Conservation (phyloP, 2,113 vertebrate genomes). For the Callospermophilus lateralis region DNA sequence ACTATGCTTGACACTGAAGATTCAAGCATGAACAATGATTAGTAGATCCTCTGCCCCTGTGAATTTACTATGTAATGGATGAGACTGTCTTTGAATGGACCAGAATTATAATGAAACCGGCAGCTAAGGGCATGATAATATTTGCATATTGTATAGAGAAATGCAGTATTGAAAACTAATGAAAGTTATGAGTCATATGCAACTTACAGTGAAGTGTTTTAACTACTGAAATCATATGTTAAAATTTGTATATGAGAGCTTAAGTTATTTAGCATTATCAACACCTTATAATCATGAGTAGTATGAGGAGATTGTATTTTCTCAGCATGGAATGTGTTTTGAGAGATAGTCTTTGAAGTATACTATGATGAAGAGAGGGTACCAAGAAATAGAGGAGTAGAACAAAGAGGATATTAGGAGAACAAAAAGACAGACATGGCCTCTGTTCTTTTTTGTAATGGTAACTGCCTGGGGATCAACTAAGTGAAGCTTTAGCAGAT, state of each 20-base stretch:
- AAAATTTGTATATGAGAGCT: neutral
- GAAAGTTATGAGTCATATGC: neutral
- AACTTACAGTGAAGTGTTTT: neutral
- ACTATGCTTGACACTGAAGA: neutral
- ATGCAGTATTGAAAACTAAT: neutral
- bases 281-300: neutral
- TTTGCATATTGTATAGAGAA: neutral
- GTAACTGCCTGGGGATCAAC: neutral
- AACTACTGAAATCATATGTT: neutral
- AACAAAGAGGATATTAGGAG: neutral
- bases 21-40: conserved; percentile 18
- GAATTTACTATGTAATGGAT: neutral
- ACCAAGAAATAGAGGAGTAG: neutral
- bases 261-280: neutral
- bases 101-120: neutral
- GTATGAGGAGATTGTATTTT: neutral
- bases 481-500: neutral
- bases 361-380: neutral
- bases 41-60: neutral
- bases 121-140: neutral
- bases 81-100: neutral
- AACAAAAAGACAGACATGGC: neutral
- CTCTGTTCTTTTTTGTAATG: neutral
- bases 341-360: neutral
- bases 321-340: neutral